These are phyloP conservation scores for Cerastoderma edule DNA, from an alignment of 2,888 invertebrate species.

Conservation along the genomic window DNA sequence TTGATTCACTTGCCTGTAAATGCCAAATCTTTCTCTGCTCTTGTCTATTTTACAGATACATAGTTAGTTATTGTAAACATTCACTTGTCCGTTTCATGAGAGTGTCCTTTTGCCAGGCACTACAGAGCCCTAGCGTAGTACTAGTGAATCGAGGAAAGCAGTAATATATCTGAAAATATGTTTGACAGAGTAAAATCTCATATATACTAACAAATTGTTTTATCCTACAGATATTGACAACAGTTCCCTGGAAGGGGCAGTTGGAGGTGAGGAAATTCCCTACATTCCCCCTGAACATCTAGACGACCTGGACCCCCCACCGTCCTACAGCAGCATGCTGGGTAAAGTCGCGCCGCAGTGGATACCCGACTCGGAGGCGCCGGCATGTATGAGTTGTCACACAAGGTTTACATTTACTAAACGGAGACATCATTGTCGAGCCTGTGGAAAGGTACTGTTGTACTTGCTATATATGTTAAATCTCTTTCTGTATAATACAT, in stretches of 20 bases:
- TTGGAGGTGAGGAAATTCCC: conserved; percentile 38
- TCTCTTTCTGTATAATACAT: too few relatives aligned
- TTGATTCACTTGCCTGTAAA: too few relatives aligned
- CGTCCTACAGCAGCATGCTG: conserved; percentile 82
- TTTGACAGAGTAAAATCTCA: too few relatives aligned
- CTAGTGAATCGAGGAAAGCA: too few relatives aligned
- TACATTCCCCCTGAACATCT: conserved; percentile 33
- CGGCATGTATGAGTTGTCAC: conserved; percentile 93
- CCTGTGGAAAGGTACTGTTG: conserved; percentile 89
- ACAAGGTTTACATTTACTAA: conserved; percentile 92
- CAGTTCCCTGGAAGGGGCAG: conserved; percentile 10
- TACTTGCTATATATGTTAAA: background rate
- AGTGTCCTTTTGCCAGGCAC: too few relatives aligned
- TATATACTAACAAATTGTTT: too few relatives aligned
- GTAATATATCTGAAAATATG: too few relatives aligned
- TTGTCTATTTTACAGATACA: too few relatives aligned
- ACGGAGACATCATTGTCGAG: conserved; percentile 92
- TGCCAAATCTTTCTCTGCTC: too few relatives aligned
- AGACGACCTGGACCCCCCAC: conserved; percentile 45
- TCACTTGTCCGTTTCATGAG: too few relatives aligned
- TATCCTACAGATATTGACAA: background rate
- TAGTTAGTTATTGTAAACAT: too few relatives aligned
- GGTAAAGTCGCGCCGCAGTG: conserved; percentile 92
- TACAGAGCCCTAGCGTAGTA: too few relatives aligned
- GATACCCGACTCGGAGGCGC: conserved; percentile 93